Percentiles rank a stretch among this genome's conserved stretches.
phyloP scores from a whole-genome alignment of 2,888 invertebrate species.

The Polyommatus icarus region DNA sequence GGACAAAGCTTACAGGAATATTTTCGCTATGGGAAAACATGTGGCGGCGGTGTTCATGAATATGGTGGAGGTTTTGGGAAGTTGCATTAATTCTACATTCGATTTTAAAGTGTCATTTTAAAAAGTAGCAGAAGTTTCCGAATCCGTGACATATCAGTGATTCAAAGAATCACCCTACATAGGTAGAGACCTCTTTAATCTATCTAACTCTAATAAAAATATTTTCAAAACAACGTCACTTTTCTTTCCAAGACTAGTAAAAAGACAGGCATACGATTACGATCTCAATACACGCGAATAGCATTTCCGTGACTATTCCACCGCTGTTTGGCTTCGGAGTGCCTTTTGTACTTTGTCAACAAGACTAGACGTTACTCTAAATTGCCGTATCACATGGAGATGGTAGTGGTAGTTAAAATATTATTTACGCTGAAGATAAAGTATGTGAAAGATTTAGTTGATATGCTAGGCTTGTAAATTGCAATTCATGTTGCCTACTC shows the following conservation, averaged over 20 bases:
- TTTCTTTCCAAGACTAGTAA: too few species aligned
- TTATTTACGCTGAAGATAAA: background rate
- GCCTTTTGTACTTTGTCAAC: background rate
- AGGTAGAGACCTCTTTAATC: background rate
- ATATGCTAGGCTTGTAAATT: background rate
- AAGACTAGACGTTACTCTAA: background rate
- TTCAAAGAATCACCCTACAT: background rate
- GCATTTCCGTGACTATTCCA: background rate
- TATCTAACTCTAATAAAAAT: background rate
- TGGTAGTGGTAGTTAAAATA: background rate
- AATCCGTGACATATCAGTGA: background rate
- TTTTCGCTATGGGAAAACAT: conserved; percentile 60
- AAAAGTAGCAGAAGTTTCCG: background rate
- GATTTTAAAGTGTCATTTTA: background rate
- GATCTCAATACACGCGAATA: background rate
- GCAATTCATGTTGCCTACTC: background rate
- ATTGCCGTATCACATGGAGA: background rate
- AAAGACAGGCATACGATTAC: background rate
- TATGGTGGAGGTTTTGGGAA: background rate
- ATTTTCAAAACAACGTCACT: background rate
- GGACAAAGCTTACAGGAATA: conserved; percentile 34
- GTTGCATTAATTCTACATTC: background rate
- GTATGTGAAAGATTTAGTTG: background rate
- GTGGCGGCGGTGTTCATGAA: conserved; percentile 21
- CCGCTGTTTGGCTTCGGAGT: background rate